Evolutionary conservation across 2,888 invertebrate genomes (phyloP).

Genomic region (Pharmacophagus antenor): DNA sequence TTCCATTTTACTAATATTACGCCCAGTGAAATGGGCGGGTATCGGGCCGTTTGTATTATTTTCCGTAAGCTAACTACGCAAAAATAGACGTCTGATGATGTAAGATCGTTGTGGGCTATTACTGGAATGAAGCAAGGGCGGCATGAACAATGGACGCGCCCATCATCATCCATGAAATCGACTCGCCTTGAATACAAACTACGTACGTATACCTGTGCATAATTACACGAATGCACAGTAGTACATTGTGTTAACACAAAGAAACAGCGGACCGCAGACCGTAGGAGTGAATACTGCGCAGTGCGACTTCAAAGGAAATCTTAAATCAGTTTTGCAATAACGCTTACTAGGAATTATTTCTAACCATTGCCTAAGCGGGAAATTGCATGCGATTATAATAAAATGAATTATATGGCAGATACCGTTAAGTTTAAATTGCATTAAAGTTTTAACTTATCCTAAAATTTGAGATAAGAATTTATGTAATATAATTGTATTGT

Average conservation of each 20-base stretch:
- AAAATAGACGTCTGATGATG: constrained; percentile 13
- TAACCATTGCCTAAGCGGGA: constrained; percentile 12
- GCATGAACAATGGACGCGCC: constrained; percentile 10
- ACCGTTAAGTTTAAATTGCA: constrained; percentile 1
- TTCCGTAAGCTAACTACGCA: background rate
- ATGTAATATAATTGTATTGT: background rate
- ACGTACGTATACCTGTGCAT: constrained; percentile 1
- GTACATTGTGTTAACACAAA: constrained; percentile 21
- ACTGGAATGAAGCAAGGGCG: constrained; percentile 9
- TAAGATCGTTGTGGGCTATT: constrained; percentile 6
- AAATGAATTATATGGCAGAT: background rate
- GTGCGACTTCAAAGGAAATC: constrained; percentile 27
- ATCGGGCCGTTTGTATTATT: background rate
- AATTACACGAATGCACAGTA: constrained; percentile 13
- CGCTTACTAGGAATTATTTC: constrained; percentile 23
- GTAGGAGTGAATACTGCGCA: constrained; percentile 15
- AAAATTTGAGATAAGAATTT: background rate
- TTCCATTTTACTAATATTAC: too few relatives aligned
- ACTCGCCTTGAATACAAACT: constrained; percentile 17
- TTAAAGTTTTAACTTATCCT: background rate
- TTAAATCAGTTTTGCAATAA: constrained; percentile 29
- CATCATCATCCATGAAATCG: constrained; percentile 15
- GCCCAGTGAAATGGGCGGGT: too few relatives aligned
- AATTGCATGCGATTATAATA: constrained; percentile 12
- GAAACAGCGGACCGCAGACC: constrained; percentile 15